phyloP scores from a whole-genome alignment of 2,797 vertebrate genomes.

The Brachyrhaphis roseni region DNA sequence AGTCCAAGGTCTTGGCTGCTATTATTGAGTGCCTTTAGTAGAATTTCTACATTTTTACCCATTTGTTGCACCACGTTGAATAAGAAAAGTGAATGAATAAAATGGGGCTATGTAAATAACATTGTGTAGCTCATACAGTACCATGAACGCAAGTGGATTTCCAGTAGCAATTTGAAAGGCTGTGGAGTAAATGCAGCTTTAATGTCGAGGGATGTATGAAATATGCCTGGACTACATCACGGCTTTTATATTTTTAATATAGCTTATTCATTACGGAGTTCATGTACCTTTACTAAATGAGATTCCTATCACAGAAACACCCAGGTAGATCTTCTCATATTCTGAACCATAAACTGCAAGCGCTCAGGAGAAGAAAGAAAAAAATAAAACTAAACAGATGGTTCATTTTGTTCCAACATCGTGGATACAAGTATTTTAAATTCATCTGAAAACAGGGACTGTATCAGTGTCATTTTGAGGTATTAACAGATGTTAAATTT shows the following conservation, averaged over 20 bases:
- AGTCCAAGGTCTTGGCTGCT: neutral
- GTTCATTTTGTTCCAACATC: conserved; percentile 19
- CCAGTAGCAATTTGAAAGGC: neutral
- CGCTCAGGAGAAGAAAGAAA: neutral
- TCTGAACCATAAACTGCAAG: conserved; percentile 23
- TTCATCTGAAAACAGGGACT: conserved; percentile 26
- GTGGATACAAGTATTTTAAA: conserved; percentile 28
- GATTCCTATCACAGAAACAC: conserved; percentile 18
- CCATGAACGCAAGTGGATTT: neutral
- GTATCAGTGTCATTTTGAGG: conserved; percentile 30
- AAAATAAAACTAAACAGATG: conserved; percentile 1
- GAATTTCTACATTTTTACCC: neutral
- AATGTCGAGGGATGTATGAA: conserved; percentile 5
- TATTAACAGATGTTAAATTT: conserved; percentile 32
- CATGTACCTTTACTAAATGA: conserved; percentile 24
- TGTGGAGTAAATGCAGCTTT: conserved; percentile 10
- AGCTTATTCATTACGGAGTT: conserved; percentile 13
- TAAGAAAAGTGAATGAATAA: neutral
- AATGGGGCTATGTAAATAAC: neutral
- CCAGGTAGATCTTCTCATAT: neutral
- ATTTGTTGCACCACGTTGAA: neutral
- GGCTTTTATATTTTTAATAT: conserved; percentile 10
- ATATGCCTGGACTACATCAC: conserved; percentile 1
- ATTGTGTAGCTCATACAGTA: neutral
- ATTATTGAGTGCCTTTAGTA: neutral